phyloP scores from a whole-genome alignment of 2,888 invertebrate species.

The Lasius fuliginosus region DNA sequence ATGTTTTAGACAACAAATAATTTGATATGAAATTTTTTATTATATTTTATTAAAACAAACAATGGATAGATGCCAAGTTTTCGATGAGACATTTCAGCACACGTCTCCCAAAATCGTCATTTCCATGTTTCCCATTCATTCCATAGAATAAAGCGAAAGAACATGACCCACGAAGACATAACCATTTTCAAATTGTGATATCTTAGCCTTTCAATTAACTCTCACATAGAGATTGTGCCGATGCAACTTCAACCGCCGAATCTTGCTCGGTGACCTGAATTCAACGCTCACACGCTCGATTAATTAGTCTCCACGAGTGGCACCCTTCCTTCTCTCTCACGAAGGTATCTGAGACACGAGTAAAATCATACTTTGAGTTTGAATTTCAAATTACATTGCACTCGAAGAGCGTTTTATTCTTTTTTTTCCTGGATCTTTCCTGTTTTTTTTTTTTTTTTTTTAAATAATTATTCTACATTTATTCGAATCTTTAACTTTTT shows the following conservation, averaged over 20 bases:
- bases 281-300: constrained; percentile 32
- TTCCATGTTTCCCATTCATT: background rate
- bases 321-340: constrained; percentile 6
- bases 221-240: background rate
- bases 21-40: background rate
- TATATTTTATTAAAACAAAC: background rate
- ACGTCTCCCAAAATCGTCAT: background rate
- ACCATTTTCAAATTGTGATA: background rate
- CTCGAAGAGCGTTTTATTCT: background rate
- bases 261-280: constrained; percentile 43
- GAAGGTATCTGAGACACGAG: background rate
- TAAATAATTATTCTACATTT: background rate
- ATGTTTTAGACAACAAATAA: background rate
- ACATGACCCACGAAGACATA: background rate
- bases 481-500: background rate
- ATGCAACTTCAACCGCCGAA: constrained; percentile 8
- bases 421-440: background rate
- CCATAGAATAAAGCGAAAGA: background rate
- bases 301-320: constrained; percentile 37
- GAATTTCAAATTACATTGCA: constrained; percentile 29
- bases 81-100: background rate
- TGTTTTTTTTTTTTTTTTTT: background rate
- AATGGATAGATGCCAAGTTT: background rate
- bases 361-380: constrained; percentile 10
- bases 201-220: constrained; percentile 19